These are phyloP conservation scores for Euspilapteryx auroguttella DNA, from an alignment of 2,888 invertebrate species.

Conservation along the genomic window DNA sequence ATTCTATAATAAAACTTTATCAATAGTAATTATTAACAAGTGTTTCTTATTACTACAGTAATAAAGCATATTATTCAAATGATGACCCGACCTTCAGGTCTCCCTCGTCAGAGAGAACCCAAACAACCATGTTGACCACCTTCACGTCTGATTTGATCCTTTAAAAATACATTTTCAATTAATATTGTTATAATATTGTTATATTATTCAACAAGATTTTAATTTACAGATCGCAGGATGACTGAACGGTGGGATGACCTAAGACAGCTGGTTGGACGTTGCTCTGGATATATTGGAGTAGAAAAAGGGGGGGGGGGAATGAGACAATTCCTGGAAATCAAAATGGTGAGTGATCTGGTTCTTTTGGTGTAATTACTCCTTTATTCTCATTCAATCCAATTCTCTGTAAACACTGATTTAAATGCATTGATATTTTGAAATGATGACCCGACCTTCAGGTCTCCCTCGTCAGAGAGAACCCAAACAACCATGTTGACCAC, in stretches of 20 bases:
- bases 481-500: constrained; percentile 26
- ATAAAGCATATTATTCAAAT: constrained; percentile 16
- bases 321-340: too few relatives aligned
- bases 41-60: neutral
- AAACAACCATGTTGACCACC: constrained; percentile 15
- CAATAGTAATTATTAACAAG: neutral
- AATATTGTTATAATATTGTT: constrained; percentile 6
- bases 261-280: too few relatives aligned
- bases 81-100: constrained; percentile 50
- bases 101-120: constrained; percentile 55
- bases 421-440: too few relatives aligned
- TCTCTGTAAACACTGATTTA: neutral
- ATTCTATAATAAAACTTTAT: too few relatives aligned
- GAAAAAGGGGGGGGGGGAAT: too few relatives aligned
- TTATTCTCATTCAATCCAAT: constrained; percentile 1
- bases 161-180: neutral
- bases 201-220: constrained; percentile 1
- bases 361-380: too few relatives aligned
- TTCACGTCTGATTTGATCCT: constrained; percentile 5
- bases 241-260: too few relatives aligned
- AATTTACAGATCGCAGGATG: constrained; percentile 1
- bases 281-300: too few relatives aligned
- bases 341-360: too few relatives aligned
- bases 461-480: constrained; percentile 56
- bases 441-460: constrained; percentile 50